Conservation (phyloP, 2,888 invertebrate genomes). For the Loripinus fragilis region DNA sequence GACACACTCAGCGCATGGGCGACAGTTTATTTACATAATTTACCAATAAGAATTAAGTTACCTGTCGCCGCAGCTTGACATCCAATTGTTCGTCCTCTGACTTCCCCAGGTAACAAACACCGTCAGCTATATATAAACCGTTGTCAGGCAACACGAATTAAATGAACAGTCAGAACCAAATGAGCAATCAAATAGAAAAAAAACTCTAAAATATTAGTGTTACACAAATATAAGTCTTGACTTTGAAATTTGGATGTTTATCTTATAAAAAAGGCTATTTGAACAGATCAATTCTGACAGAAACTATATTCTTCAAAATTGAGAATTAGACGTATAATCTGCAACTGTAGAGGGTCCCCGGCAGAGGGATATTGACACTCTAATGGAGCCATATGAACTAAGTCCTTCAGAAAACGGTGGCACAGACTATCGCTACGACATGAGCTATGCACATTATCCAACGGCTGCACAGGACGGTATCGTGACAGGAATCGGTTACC, state of each 20-base stretch:
- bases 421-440: slow-evolving; percentile 38
- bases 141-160: background rate
- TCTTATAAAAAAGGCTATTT: too few species aligned
- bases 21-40: slow-evolving; percentile 41
- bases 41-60: slow-evolving; percentile 51
- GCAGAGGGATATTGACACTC: background rate
- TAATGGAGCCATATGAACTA: slow-evolving; percentile 42
- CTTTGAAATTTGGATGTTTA: too few species aligned
- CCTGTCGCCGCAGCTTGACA: slow-evolving; percentile 51
- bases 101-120: background rate
- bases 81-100: background rate
- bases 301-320: too few species aligned
- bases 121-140: background rate
- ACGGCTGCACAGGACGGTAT: slow-evolving; percentile 25
- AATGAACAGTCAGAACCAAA: background rate
- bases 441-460: slow-evolving; percentile 42
- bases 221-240: too few species aligned
- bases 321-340: too few species aligned
- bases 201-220: too few species aligned
- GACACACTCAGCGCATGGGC: slow-evolving; percentile 53
- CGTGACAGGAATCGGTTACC: slow-evolving; percentile 34
- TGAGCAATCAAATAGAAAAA: background rate
- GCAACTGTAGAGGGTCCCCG: too few species aligned
- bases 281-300: too few species aligned
- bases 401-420: slow-evolving; percentile 28